Base-by-base conservation (phyloP, 2,888 invertebrate genomes). In the Temnothorax ravouxi region DNA sequence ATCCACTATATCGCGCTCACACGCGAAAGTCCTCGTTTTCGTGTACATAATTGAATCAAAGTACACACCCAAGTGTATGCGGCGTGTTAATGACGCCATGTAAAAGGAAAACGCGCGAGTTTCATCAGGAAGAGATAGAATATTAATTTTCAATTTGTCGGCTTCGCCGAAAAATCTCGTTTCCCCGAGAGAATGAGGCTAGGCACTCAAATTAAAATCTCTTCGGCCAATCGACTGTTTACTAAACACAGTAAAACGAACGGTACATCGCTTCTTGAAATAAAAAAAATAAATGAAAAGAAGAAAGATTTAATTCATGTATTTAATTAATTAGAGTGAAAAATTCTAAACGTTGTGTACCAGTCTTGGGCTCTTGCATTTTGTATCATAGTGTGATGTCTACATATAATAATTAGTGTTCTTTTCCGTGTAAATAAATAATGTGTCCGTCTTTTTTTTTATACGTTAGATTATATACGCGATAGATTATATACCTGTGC, bases 31-130 rank as follows among this genome's bases (percentile, higher is more conserved):
- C 38, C 71, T 71, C 59, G 38, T 80, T 80, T 71, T 71, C 71
- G 59, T 25, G 59, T 71, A 50, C 47, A 50, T 71, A 71, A 80
- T 80, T 80, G 38, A 80, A 71, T 80, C 34, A 38, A 61, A 80
- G 38, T 61, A 34, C n/a, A n/a, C 77, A 34, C 5, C 41, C 34
- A 9, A 18, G 2, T 71, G 2, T 69, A 44, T 21, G 41, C 21
- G 25, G 4, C 11, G 47, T 59, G 25, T 59, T 79, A 79, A 80
- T 80, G 71, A 47, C 25, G 29, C 29, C 15, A 41, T 11, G 15
- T 18, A 41, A 72, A 47, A n/a, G 34, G 6, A 47, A 56, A 50
- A 64, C 9, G n/a, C 59, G 15, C n/a, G 34, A 52, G 56, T 47
- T 80, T 71, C 29, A 50, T 34, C 52, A 4, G 41, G 9, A 47